Evolutionary conservation across 2,797 vertebrate species (phyloP).

Genomic region (Rhinichthys osculus): DNA sequence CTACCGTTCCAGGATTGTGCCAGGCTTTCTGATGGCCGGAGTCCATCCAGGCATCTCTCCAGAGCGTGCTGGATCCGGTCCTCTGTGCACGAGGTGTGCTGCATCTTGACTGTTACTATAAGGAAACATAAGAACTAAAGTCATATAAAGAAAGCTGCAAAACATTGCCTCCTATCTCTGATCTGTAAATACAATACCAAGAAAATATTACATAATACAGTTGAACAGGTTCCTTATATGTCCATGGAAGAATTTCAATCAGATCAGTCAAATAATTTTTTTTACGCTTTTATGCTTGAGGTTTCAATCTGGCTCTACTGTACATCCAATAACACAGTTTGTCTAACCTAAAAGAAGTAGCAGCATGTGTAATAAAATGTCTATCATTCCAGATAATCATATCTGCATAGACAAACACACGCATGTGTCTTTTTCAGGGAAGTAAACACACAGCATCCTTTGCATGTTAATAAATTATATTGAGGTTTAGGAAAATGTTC

Average conservation of each 20-base stretch:
- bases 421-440: slow-evolving; percentile 22
- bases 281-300: not conserved
- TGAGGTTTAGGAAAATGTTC: slow-evolving; percentile 54
- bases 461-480: slow-evolving; percentile 64
- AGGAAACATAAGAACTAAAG: not conserved
- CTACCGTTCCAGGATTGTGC: slow-evolving; percentile 89
- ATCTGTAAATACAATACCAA: not conserved
- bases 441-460: slow-evolving; percentile 59
- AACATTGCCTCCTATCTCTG: not conserved
- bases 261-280: not conserved
- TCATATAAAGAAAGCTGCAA: not conserved
- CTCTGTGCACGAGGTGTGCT: slow-evolving; percentile 97
- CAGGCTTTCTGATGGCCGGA: slow-evolving; percentile 79
- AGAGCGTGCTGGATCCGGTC: slow-evolving; percentile 96
- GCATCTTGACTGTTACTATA: slow-evolving; percentile 80
- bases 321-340: not conserved
- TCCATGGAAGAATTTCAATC: not conserved
- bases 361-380: not conserved
- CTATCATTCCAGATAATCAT: slow-evolving; percentile 5
- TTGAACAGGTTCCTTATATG: not conserved
- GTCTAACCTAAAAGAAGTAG: not conserved
- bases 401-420: slow-evolving; percentile 1
- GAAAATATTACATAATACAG: not conserved
- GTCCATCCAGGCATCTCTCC: slow-evolving; percentile 91
- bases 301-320: not conserved